phyloP scores from a whole-genome alignment of 2,113 vertebrate species.

The Gyps fulvus region DNA sequence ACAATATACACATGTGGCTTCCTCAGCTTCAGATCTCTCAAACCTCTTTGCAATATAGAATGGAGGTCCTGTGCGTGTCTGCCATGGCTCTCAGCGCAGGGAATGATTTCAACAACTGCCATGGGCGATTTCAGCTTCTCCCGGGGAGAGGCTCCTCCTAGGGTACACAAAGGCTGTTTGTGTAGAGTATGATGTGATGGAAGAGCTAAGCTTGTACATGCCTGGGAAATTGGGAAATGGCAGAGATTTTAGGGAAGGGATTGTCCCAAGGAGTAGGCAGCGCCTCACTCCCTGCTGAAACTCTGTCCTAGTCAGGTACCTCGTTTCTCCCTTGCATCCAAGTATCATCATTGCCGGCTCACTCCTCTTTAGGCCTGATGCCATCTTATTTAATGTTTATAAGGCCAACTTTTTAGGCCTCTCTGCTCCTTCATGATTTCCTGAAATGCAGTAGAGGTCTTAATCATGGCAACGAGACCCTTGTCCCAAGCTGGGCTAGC shows the following conservation, averaged over 20 bases:
- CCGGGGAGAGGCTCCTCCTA: background rate
- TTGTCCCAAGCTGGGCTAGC: background rate
- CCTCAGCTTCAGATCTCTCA: background rate
- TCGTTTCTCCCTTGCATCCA: background rate
- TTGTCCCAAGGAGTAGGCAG: background rate
- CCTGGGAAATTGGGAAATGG: background rate
- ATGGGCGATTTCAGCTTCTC: accelerated
- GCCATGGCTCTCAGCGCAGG: accelerated
- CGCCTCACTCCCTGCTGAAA: background rate
- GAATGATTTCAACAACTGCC: background rate
- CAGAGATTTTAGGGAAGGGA: background rate
- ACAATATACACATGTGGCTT: background rate
- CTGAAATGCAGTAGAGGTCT: background rate
- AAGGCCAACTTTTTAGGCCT: background rate
- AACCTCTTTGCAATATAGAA: background rate
- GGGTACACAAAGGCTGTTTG: background rate
- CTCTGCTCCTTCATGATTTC: background rate
- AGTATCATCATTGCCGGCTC: background rate
- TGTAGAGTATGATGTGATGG: background rate
- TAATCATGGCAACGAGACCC: background rate
- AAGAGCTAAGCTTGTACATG: background rate
- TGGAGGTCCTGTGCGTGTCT: background rate
- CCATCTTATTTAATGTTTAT: background rate
- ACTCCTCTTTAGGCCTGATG: background rate
- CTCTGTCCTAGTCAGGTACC: background rate